phyloP scores from a whole-genome alignment of 2,113 vertebrate genomes.

The Thinocorus orbignyianus region DNA sequence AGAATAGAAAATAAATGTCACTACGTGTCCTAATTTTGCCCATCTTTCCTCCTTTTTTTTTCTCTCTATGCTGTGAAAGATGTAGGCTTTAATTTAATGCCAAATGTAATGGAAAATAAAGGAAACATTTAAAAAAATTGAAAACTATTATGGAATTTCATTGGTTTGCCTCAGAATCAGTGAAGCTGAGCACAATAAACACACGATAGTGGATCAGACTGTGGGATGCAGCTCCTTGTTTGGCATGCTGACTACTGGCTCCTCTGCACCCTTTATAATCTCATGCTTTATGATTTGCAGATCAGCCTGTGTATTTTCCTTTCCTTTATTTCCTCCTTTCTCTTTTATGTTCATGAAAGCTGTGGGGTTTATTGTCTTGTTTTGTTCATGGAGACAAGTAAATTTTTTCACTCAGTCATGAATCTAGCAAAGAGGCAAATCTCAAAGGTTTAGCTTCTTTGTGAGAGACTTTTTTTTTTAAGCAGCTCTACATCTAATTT shows the following conservation, averaged over 20 bases:
- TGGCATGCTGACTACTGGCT: background rate
- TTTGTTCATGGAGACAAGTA: background rate
- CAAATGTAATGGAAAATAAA: background rate
- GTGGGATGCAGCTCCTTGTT: background rate
- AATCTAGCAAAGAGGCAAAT: conserved; percentile 42
- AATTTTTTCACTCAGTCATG: conserved; percentile 41
- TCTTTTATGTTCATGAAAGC: background rate
- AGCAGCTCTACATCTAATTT: conserved; percentile 65
- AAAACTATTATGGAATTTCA: background rate
- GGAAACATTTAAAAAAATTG: background rate
- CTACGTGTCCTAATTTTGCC: background rate
- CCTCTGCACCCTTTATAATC: background rate
- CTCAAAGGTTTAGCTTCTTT: conserved; percentile 53
- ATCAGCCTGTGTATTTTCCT: background rate
- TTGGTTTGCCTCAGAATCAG: background rate
- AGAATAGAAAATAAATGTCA: background rate
- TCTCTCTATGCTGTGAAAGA: background rate
- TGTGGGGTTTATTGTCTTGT: background rate
- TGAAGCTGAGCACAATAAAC: background rate
- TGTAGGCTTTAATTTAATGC: background rate
- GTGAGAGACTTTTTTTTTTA: conserved; percentile 17
- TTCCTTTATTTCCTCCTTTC: background rate
- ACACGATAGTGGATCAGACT: background rate
- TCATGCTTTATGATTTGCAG: background rate
- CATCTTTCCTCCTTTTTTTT: background rate